Evolutionary conservation across 2,888 invertebrate genomes (phyloP), one percentile per base, ranked within the genome.

Genomic region (Lasioglossum marginatum): DNA sequence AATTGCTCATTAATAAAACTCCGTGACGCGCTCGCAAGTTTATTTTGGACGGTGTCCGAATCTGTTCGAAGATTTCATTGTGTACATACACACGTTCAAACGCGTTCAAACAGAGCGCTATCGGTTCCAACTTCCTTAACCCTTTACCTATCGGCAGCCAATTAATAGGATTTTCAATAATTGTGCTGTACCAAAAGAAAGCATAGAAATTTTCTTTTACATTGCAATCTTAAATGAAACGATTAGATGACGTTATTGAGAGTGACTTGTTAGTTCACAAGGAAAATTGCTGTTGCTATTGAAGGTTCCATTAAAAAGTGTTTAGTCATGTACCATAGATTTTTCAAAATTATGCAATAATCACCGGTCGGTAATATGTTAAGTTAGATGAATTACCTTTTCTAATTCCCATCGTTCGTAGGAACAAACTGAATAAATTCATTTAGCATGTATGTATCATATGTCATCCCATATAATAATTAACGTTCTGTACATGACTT

Each of bases 41-140:
- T 68, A 34, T 37, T 37, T 68, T 68, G 68, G 68, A 68, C 68
- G 68, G 68, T 68, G 68, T 68, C 37, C 37, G 68, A 68, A 68
- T 68, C 68, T 37, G 68, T 68, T 68, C 68, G 68, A 68, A 68
- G 19, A 37, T 68, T 68, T 68, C 68, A 37, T 68, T 68, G 68
- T 37, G 3, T 68, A 68, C 34, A 23, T 68, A 23, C 34, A 37
- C 10, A 23, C 12, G 37, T 68, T 68, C 34, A 68, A 68, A 37
- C 68, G 19, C 37, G 37, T 37, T 68, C 23, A 37, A 68, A 68
- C 68, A 23, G 68, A 68, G 10, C 34, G 34, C 23, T 34, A 23
- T 19, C 23, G 23, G 19, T 34, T 37, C 19, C 23, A 66, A 10
- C 19, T 34, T 19, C 23, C 34, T 34, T 23, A 6, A 37, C 37